Base-by-base conservation (phyloP, 2,113 vertebrate genomes). In the Nothobranchius kuhntae region DNA sequence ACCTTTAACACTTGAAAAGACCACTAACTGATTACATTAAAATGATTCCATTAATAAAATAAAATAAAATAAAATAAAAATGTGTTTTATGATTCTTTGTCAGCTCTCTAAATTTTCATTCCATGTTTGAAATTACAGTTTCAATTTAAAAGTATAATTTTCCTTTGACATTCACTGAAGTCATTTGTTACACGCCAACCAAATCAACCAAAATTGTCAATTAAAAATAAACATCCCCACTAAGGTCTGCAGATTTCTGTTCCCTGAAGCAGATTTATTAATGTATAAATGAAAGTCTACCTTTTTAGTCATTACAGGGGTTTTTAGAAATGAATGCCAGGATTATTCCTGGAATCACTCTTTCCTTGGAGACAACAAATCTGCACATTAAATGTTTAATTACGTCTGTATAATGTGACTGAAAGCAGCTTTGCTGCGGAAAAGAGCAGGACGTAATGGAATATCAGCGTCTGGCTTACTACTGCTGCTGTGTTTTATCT, bases 391-490 rank as follows among this genome's bases (percentile, higher is more conserved):
- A 82, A 77, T 73, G 74, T 84, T 86, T 80, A 76, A 85, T 83
- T 73, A 59, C n/a, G 55, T 67, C 65, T 54, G 65, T 61, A 63
- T 77, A 78, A 86, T 85, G 77, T 80, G 77, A 78, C 80, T 48
- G 53, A 56, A 57, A 76, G 75, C 77, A 78, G 78, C 81, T 75
- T 79, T 87, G 87, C 86, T 85, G 88, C 66, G 61, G 85, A 84
- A 86, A 85, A 88, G 79, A 76, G 61, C 47, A 68, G 82, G 80
- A 92, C 88, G 91, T 91, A 91, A 93, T 92, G 92, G 91, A 93
- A 93, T 89, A 89, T 92, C 84, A 89, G 85, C 89, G 90, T 89
- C 90, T 92, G 90, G 86, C 82, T 89, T 83, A 78, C 79, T 85
- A 87, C 84, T 85, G 85, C 75, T 71, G 78, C 83, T 84, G 83